A percentile compares a stretch with the other conserved stretches of the same genome.
Conservation (phyloP, 2,113 vertebrate species). For the Sebastes schlegelii region DNA sequence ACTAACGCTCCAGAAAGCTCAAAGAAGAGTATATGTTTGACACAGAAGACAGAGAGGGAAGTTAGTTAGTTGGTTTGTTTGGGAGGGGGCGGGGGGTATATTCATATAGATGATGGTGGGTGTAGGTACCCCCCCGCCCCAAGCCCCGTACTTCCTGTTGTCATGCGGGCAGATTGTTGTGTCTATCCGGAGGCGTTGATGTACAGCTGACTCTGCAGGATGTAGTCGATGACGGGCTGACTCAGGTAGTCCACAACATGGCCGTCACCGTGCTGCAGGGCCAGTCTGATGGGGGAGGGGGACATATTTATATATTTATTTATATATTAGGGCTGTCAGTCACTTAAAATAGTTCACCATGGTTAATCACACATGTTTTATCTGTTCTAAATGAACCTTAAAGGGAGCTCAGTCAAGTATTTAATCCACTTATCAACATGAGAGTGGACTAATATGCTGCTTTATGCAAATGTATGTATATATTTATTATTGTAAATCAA, state of each 20-base stretch:
- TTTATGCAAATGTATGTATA: too few relatives aligned
- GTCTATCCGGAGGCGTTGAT: conserved; percentile 95
- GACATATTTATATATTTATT: too few relatives aligned
- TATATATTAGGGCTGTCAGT: too few relatives aligned
- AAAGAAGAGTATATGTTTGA: conserved; percentile 76
- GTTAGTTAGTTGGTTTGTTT: neutral
- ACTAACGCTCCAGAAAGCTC: conserved; percentile 70
- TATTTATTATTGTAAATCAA: too few relatives aligned
- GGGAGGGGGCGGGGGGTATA: neutral
- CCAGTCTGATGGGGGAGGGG: conserved; percentile 87
- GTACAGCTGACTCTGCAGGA: conserved; percentile 98
- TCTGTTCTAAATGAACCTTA: too few relatives aligned
- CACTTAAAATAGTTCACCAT: too few relatives aligned
- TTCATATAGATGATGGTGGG: conserved; percentile 24
- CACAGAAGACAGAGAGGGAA: conserved; percentile 79
- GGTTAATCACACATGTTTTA: too few relatives aligned
- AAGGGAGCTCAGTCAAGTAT: too few relatives aligned
- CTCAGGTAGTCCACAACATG: conserved; percentile 96
- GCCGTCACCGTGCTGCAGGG: conserved; percentile 97
- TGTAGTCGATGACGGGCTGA: conserved; percentile 98
- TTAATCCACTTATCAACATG: too few relatives aligned
- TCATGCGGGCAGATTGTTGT: neutral
- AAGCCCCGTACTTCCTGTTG: conserved; percentile 4
- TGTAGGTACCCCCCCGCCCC: neutral
- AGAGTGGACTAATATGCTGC: too few relatives aligned